These are phyloP conservation scores for Ernsta delagoae DNA, from an alignment of 2,888 invertebrate species.

Conservation along the genomic window DNA sequence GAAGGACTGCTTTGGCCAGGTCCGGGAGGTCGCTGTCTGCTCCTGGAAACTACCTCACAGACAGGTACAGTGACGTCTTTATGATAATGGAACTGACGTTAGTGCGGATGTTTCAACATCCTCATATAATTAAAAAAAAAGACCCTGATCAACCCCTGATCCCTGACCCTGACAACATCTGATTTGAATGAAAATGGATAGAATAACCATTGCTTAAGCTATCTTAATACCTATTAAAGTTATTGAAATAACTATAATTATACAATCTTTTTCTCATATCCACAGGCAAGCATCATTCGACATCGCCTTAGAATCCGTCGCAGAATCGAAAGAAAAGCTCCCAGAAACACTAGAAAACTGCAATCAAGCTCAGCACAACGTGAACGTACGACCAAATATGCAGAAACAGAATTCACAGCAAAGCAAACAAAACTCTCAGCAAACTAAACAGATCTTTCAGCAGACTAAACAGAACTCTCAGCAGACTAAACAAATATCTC, in stretches of 20 bases:
- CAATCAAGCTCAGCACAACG: conserved; percentile 8
- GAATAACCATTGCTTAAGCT: too few relatives aligned
- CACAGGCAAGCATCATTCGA: conserved; percentile 75
- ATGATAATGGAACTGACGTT: too few relatives aligned
- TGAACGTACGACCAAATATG: not conserved
- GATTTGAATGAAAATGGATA: too few relatives aligned
- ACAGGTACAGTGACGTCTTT: conserved; percentile 51
- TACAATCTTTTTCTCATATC: conserved; percentile 29
- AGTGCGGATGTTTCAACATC: too few relatives aligned
- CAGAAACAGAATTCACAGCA: conserved; percentile 34
- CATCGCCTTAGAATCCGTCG: conserved; percentile 70
- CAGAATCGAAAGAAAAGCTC: conserved; percentile 56
- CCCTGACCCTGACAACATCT: too few relatives aligned
- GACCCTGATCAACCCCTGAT: too few relatives aligned
- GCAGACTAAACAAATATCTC: conserved; percentile 44
- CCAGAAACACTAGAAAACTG: conserved; percentile 52
- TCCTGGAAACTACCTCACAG: conserved; percentile 75
- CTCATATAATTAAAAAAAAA: too few relatives aligned
- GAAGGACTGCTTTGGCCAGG: conserved; percentile 54
- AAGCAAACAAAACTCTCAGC: conserved; percentile 43
- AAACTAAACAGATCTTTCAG: conserved; percentile 31
- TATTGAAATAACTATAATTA: too few relatives aligned
- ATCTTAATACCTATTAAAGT: too few relatives aligned
- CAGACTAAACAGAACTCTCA: conserved; percentile 34
- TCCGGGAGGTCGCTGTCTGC: conserved; percentile 75